Evolutionary conservation across 2,113 vertebrate genomes (phyloP).

Genomic region (Emydura subglobosa): DNA sequence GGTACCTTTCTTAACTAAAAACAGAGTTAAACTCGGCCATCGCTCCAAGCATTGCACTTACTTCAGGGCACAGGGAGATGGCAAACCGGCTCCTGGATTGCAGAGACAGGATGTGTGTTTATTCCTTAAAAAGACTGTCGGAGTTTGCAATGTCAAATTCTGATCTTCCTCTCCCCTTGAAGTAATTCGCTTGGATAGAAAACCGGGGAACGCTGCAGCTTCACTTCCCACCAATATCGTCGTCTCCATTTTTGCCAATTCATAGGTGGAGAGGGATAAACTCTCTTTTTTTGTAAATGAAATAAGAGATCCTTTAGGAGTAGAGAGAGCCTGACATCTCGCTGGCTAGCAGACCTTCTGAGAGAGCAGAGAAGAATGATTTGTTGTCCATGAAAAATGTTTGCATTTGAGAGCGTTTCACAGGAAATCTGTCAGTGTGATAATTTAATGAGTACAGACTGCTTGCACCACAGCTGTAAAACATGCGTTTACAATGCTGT

Average conservation of each 20-base stretch:
- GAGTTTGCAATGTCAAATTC: not conserved
- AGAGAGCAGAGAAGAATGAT: slow-evolving; percentile 37
- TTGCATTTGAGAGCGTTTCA: slow-evolving; percentile 66
- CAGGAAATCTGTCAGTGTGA: slow-evolving; percentile 70
- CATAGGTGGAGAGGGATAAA: not conserved
- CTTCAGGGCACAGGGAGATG: not conserved
- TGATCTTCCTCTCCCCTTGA: not conserved
- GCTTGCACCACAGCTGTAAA: slow-evolving; percentile 74
- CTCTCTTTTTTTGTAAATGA: not conserved
- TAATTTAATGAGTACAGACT: slow-evolving; percentile 78
- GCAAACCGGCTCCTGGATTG: not conserved
- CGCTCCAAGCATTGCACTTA: not conserved
- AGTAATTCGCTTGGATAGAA: not conserved
- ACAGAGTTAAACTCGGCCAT: fast-evolving
- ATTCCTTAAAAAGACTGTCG: not conserved
- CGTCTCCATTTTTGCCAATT: not conserved
- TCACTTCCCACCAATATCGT: not conserved
- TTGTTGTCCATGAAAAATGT: slow-evolving; percentile 64
- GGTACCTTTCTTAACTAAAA: not conserved
- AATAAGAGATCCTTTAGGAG: not conserved
- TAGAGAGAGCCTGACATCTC: not conserved
- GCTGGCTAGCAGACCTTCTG: not conserved
- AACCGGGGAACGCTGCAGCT: not conserved
- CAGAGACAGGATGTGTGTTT: not conserved
- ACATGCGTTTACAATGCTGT: slow-evolving; percentile 74